Evolutionary conservation across 2,888 invertebrate genomes (phyloP), one percentile per base, ranked within the genome.

Genomic region (Gisinianus flammeolus): DNA sequence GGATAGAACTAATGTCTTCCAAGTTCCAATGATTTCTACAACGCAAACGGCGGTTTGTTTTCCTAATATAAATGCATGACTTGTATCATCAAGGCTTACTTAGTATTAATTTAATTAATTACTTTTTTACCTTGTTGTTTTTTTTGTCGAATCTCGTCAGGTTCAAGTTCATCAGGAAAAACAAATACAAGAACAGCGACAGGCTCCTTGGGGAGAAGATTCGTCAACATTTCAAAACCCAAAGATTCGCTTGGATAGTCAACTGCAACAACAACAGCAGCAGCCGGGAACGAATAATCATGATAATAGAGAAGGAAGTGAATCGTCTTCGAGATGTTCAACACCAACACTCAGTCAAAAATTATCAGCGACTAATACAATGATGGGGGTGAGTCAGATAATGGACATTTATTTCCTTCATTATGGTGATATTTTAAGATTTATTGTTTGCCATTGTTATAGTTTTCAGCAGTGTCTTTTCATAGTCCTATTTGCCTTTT

Each of bases 321-420:
- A 62, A 22, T 33, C 66, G 5, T 64, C 44, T 16, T 64, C 66
- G 6, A 35, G 66, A 52, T 24, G 44, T 19, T 67, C 67, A 19
- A 66, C 44, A 19, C 66, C 74, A 5, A 22, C 44, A 3, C 52
- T 54, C 6, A 33, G 35, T 8, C 35, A 66, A 19, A 52, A 8
- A 44, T 5, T 66, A n/a, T 22, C 67, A 3, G 24, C 74, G 0
- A 52, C n/a, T 12, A 72, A 72, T 33, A 72, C 33, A 33, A 74
- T 74, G 74, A 64, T 64, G 62, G 62, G 62, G 28, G 62, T 62
- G 1, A 62, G 6, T 2, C 8, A 16, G n/a, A n/a, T n/a, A n/a
- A n/a, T n/a, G n/a, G n/a, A n/a, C n/a, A n/a, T n/a, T n/a, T n/a
- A n/a, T n/a, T n/a, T n/a, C n/a, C n/a, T n/a, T n/a, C n/a, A n/a